Evolutionary conservation across 1,140 invertebrate genomes (phyloP), one percentile per base, ranked within the genome.

Genomic region (Apis florea): DNA sequence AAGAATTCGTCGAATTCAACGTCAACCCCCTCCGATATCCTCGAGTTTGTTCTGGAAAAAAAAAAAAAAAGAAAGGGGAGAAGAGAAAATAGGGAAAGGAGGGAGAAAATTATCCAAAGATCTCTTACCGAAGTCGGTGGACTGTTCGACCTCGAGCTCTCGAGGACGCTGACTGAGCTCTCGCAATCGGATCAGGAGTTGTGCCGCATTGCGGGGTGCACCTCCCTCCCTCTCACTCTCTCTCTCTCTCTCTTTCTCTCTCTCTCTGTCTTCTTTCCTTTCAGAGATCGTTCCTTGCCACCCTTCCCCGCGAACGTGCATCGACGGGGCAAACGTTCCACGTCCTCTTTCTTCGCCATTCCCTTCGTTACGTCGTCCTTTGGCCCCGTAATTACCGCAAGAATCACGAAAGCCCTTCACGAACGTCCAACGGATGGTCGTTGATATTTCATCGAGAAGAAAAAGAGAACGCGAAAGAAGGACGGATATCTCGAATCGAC

Each of bases 161-260:
- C 83, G 71, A 75, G 31, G 70, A 81, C 75, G 83, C 83, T 88
- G 83, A 88, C 80, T 88, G 80, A 58, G 71, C 78, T 88, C 78
- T 88, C 24, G 71, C 84, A 86, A 88, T 88, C 84, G 80, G 87
- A 88, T 88, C 78, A 83, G 83, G 79, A 88, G 59, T 51, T 51
- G 47, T 89, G 81, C 85, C 88, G 87, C 88, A 89, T 86, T 89
- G 87, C 88, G 77, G 88, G 86, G 77, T 71, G 66, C 74, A 83
- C 61, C 66, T 68, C 58, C 66, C 63, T 74, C 69, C 78, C 49
- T 75, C 66, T 49, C 21, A 24, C 54, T 53, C 53, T 67, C 40
- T 51, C 19, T 1, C 53, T 69, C 73, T 31, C 47, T 19, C 64
- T 63, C 69, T 63, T 72, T 26, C 63, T 15, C n/a, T 21, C 63